Evolutionary conservation across 2,888 invertebrate genomes (phyloP).

Genomic region (Cosmia pyralina): DNA sequence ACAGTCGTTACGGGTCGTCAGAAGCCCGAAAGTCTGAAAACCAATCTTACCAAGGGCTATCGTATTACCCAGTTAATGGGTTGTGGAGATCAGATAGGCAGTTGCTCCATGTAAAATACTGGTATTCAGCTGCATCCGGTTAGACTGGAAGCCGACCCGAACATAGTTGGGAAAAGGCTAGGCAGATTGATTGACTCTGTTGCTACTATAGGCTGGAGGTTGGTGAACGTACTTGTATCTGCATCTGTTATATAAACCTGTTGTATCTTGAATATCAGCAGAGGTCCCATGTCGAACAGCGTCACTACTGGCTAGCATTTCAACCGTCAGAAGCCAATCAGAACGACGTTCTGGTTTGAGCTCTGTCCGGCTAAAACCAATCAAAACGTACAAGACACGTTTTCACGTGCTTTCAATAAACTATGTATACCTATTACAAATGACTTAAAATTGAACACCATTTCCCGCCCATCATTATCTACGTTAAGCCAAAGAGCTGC

Average conservation of each 20-base stretch:
- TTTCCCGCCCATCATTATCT: conserved; percentile 10
- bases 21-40: too few species aligned
- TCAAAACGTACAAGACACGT: not conserved
- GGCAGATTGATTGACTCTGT: too few species aligned
- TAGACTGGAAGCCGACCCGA: too few species aligned
- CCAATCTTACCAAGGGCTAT: too few species aligned
- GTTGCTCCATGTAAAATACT: too few species aligned
- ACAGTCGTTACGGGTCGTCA: too few species aligned
- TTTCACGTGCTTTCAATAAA: not conserved
- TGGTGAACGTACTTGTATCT: not conserved
- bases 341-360: too few species aligned
- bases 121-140: too few species aligned
- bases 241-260: not conserved
- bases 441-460: not conserved
- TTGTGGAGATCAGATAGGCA: too few species aligned
- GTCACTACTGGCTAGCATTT: not conserved
- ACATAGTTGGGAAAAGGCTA: too few species aligned
- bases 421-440: not conserved
- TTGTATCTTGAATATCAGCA: not conserved
- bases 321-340: too few species aligned
- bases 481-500: conserved; percentile 24
- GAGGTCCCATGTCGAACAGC: not conserved
- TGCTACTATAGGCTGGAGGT: not conserved
- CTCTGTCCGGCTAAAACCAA: not conserved
- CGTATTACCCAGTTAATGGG: too few species aligned